Evolutionary conservation across 2,113 vertebrate genomes (phyloP).

Genomic region (Triplophysa dalaica): DNA sequence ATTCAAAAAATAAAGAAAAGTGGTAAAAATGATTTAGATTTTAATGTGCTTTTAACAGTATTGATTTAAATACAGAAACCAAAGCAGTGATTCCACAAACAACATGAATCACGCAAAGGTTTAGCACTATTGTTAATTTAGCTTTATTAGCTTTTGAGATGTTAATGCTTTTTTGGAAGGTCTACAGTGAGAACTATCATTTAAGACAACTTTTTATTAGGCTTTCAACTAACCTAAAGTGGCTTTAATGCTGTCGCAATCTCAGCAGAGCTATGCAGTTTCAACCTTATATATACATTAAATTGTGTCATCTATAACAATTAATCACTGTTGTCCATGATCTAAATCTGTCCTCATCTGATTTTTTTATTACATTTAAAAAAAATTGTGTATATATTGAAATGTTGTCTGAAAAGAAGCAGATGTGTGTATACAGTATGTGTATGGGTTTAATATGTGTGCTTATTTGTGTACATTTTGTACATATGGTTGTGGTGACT

Average conservation of each 20-base stretch:
- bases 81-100: not conserved
- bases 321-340: not conserved
- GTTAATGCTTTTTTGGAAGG: not conserved
- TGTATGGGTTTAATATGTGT: conserved; percentile 24
- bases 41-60: no score
- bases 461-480: conserved; percentile 41
- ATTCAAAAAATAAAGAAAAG: no score
- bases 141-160: not conserved
- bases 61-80: no score
- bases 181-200: not conserved
- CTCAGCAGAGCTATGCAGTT: conserved; percentile 51
- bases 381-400: not conserved
- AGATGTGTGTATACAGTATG: conserved; percentile 29
- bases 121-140: not conserved
- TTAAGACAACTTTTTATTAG: conserved; percentile 28
- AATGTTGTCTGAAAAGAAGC: conserved; percentile 12
- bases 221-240: conserved; percentile 53
- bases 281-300: conserved; percentile 36
- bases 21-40: no score
- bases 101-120: not conserved
- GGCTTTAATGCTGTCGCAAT: conserved; percentile 51
- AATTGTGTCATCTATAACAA: not conserved
- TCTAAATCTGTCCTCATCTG: not conserved
- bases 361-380: not conserved
- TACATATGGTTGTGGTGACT: conserved; percentile 26